phyloP scores from a whole-genome alignment of 2,113 vertebrate genomes.

The Nansenia antarctica region DNA sequence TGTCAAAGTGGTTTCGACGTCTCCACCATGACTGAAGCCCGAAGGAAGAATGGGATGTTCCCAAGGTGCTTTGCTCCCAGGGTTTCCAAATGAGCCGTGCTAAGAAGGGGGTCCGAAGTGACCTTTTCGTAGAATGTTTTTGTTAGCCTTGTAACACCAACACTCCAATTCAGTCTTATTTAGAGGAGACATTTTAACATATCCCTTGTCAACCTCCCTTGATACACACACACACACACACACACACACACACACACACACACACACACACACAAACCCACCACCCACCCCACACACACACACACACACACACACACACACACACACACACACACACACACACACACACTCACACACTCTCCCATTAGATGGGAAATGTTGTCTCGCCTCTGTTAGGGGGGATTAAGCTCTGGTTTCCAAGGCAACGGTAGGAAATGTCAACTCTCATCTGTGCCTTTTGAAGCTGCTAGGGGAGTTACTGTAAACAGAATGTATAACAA shows the following conservation, averaged over 20 bases:
- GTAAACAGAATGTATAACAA: neutral
- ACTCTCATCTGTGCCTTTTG: neutral
- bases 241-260: slow-evolving; percentile 6
- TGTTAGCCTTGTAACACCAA: slow-evolving; percentile 15
- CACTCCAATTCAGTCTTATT: neutral
- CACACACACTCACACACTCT: neutral
- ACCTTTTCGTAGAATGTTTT: slow-evolving; percentile 39
- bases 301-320: slow-evolving; percentile 3
- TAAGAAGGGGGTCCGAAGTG: no score
- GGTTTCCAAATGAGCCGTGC: no score
- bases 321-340: neutral
- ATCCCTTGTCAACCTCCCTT: neutral
- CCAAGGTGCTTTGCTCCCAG: no score
- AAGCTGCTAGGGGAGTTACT: neutral
- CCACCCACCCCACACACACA: neutral
- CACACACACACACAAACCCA: neutral
- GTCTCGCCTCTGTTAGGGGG: neutral
- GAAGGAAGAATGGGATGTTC: no score
- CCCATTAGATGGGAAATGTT: neutral
- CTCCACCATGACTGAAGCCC: no score
- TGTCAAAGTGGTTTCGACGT: no score
- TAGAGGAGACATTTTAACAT: slow-evolving; percentile 3
- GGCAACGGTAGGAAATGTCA: slow-evolving; percentile 4
- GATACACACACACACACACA: slow-evolving; percentile 1
- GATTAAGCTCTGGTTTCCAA: slow-evolving; percentile 19